Percentiles rank a stretch among this genome's conserved stretches.
phyloP scores from a whole-genome alignment of 2,888 invertebrate species.

The Desoria tigrina region DNA sequence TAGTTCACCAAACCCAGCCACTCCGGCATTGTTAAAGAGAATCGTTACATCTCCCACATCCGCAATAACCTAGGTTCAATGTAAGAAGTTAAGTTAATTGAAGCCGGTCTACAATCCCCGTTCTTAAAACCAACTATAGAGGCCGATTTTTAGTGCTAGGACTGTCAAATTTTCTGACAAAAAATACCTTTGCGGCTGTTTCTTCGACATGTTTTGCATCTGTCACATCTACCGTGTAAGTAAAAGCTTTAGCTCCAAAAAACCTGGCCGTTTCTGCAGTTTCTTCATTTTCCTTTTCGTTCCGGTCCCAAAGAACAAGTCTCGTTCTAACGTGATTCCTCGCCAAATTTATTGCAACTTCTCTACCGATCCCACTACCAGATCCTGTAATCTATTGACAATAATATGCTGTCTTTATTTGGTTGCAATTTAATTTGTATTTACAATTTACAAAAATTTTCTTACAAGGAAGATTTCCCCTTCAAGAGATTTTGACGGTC shows the following conservation, averaged over 20 bases:
- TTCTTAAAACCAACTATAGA: no score
- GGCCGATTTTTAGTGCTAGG: no score
- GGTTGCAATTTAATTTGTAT: no score
- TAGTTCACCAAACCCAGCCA: constrained; percentile 25
- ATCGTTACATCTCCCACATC: constrained; percentile 42
- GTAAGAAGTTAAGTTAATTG: neutral
- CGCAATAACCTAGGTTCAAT: constrained; percentile 27
- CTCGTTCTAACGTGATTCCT: constrained; percentile 58
- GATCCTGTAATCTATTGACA: constrained; percentile 63
- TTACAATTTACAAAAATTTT: no score
- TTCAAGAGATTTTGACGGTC: no score
- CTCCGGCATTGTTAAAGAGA: constrained; percentile 47
- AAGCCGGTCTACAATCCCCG: neutral
- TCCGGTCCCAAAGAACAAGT: constrained; percentile 69
- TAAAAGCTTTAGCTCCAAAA: constrained; percentile 59
- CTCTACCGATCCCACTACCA: constrained; percentile 69
- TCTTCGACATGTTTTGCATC: constrained; percentile 59
- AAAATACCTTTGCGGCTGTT: no score
- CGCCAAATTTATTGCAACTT: constrained; percentile 65
- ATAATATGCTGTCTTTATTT: no score
- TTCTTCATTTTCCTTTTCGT: constrained; percentile 59
- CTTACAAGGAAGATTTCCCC: no score
- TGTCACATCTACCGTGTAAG: constrained; percentile 64
- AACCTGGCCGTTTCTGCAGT: constrained; percentile 60
- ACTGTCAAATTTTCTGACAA: no score